Evolutionary conservation across 2,888 invertebrate genomes (phyloP).

Genomic region (Ptilodon capucinus): DNA sequence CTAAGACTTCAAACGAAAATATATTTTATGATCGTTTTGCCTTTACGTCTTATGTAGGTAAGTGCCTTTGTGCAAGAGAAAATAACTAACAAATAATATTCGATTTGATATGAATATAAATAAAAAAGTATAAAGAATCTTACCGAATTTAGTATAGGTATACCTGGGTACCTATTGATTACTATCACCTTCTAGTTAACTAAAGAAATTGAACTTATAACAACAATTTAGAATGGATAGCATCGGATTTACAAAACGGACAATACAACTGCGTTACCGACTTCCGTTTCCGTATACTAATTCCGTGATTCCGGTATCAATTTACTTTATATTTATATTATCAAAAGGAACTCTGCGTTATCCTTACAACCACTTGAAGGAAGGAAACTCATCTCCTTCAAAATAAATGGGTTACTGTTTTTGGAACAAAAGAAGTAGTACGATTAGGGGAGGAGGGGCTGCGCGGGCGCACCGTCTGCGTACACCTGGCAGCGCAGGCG

Average conservation of each 20-base stretch:
- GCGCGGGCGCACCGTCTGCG: slow-evolving; percentile 70
- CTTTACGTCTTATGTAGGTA: no score
- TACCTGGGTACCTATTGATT: no score
- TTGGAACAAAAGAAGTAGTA: slow-evolving; percentile 74
- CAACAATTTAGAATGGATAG: no score
- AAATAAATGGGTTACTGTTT: slow-evolving; percentile 72
- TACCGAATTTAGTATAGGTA: no score
- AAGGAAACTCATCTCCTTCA: slow-evolving; percentile 34
- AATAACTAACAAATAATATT: not conserved
- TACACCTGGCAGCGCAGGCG: slow-evolving; percentile 74
- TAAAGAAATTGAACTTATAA: no score
- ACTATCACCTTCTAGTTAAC: no score
- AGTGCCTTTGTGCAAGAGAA: not conserved
- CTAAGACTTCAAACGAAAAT: slow-evolving; percentile 16
- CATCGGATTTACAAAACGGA: not conserved
- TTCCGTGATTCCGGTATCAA: not conserved
- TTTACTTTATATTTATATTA: not conserved
- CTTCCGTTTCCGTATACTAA: not conserved
- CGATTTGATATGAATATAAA: not conserved
- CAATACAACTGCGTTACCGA: not conserved
- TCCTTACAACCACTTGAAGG: not conserved
- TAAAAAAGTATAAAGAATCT: no score
- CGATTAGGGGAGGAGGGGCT: slow-evolving; percentile 41
- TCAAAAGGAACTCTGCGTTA: not conserved
- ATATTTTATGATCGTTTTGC: not conserved